Evolutionary conservation across 2,797 vertebrate species (phyloP).

Genomic region (Smutsia temminckii): DNA sequence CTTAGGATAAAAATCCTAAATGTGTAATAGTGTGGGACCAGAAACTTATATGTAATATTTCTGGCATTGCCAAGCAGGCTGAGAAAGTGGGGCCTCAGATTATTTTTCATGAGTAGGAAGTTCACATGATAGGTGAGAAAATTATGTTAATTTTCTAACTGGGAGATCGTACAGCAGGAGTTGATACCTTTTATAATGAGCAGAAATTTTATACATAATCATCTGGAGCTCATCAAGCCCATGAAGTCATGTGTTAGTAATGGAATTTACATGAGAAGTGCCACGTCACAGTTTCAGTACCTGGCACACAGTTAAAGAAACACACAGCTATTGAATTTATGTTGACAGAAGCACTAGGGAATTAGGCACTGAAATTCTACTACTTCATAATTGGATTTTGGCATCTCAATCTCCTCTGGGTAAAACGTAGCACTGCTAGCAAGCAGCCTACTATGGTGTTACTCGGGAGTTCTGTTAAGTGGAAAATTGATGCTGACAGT

Average conservation of each 20-base stretch:
- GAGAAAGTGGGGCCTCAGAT: neutral
- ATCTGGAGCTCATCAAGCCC: neutral
- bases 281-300: slow-evolving; percentile 22
- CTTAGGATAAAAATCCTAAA: slow-evolving; percentile 25
- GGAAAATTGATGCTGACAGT: neutral
- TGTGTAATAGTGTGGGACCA: neutral
- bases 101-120: slow-evolving; percentile 43
- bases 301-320: slow-evolving; percentile 46
- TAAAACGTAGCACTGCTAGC: neutral
- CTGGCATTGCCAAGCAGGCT: neutral
- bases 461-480: neutral
- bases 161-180: neutral
- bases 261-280: slow-evolving; percentile 48
- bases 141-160: slow-evolving; percentile 36
- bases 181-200: slow-evolving; percentile 60
- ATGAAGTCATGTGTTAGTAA: neutral
- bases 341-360: slow-evolving; percentile 63
- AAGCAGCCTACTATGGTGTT: neutral
- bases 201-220: slow-evolving; percentile 8
- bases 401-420: slow-evolving; percentile 24
- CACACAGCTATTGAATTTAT: neutral
- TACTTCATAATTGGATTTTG: slow-evolving; percentile 56
- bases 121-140: neutral
- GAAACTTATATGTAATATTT: neutral
- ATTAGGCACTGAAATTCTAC: slow-evolving; percentile 64